A percentile compares a stretch with the other conserved stretches of the same genome.
phyloP scores from a whole-genome alignment of 1,140 invertebrate genomes.

The Neodiprion fabricii region DNA sequence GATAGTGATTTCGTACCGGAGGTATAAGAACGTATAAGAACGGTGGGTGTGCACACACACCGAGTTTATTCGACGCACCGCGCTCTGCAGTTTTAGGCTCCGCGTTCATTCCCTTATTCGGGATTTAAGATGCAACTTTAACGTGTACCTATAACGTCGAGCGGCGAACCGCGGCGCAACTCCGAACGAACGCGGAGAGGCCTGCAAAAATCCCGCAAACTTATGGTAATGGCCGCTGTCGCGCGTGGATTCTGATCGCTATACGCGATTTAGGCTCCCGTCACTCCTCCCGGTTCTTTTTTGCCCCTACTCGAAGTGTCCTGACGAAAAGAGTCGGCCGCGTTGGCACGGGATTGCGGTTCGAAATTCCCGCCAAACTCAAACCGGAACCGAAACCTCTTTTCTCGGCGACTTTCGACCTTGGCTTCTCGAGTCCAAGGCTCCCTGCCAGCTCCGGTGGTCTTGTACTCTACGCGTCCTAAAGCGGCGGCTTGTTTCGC shows the following conservation, averaged over 20 bases:
- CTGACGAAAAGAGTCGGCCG: too few species aligned
- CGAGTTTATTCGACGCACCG: slow-evolving; percentile 5
- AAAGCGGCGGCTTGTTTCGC: not conserved
- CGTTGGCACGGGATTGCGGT: too few species aligned
- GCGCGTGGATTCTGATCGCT: slow-evolving; percentile 36
- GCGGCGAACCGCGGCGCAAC: slow-evolving; percentile 8
- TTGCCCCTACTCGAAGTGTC: too few species aligned
- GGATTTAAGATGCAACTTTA: slow-evolving; percentile 32
- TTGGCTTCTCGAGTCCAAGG: not conserved
- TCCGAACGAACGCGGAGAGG: too few species aligned
- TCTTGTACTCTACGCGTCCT: not conserved
- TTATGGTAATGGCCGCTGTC: slow-evolving; percentile 33
- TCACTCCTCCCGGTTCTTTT: slow-evolving; percentile 17
- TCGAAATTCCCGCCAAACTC: too few species aligned
- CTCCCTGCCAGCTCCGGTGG: not conserved
- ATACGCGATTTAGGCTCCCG: slow-evolving; percentile 35
- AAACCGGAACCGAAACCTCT: too few species aligned
- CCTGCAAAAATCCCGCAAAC: slow-evolving; percentile 27
- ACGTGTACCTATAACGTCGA: slow-evolving; percentile 9
- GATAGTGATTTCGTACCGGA: not conserved
- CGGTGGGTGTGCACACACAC: too few species aligned
- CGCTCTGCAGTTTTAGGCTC: not conserved
- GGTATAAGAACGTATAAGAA: not conserved
- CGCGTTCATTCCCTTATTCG: slow-evolving; percentile 23
- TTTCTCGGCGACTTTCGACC: too few species aligned